Conservation (phyloP, 2,888 invertebrate genomes). For the Cosmopolites sordidus region DNA sequence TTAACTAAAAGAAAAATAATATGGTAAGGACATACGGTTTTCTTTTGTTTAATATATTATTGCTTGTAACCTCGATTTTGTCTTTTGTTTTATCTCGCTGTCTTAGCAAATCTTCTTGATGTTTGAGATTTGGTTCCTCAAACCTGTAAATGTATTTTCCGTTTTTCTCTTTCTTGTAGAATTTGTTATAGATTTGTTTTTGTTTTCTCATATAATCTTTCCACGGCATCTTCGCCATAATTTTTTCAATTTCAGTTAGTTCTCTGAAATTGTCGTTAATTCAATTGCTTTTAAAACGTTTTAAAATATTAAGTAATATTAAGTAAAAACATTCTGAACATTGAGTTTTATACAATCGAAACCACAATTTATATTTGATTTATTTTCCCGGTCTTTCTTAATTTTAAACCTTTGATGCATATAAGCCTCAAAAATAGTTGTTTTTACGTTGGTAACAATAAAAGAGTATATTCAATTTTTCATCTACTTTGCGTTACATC, state of each 20-base stretch:
- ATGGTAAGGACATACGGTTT: too few relatives aligned
- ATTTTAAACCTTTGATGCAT: background rate
- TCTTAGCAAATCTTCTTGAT: conserved; percentile 30
- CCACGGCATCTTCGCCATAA: conserved; percentile 37
- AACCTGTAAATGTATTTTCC: conserved; percentile 18
- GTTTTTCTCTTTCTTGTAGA: conserved; percentile 1
- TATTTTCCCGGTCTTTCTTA: too few relatives aligned
- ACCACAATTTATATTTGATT: too few relatives aligned
- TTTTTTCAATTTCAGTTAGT: conserved; percentile 39
- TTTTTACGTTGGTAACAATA: too few relatives aligned
- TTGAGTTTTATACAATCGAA: conserved; percentile 6
- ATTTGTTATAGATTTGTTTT: conserved; percentile 30
- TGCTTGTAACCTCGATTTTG: background rate
- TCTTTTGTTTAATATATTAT: too few relatives aligned
- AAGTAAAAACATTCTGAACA: conserved; percentile 2
- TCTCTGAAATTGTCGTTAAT: conserved; percentile 38
- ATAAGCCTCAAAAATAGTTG: too few relatives aligned
- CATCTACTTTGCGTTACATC: too few relatives aligned
- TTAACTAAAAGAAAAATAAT: too few relatives aligned
- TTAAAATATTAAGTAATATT: too few relatives aligned
- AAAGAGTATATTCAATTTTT: too few relatives aligned
- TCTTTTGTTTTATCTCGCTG: conserved; percentile 29
- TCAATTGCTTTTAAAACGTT: too few relatives aligned
- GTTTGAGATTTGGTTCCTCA: conserved; percentile 22
- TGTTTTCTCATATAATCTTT: conserved; percentile 39